Base-by-base conservation (phyloP, 2,797 vertebrate genomes). In the Siniperca scherzeri region DNA sequence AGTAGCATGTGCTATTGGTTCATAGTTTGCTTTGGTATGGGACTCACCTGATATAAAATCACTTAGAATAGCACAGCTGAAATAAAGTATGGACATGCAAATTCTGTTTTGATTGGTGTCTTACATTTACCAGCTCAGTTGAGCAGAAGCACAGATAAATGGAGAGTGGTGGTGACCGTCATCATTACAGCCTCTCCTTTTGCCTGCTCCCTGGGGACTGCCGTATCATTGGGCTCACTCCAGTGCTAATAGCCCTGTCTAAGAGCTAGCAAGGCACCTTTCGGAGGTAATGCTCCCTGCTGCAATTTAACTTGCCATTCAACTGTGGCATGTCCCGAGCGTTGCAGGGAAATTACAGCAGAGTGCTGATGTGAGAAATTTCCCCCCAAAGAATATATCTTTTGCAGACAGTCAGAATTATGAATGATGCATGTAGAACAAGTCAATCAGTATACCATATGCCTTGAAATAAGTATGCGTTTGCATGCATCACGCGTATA, bases 161-260 rank as follows among this genome's bases (percentile, higher is more conserved):
- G 82, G 74, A 68, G 67, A 78, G 83, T 42, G 71, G 52, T 65
- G 60, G 89, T 78, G 86, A 85, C 90, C 85, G 91, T 91, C 91
- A 87, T 91, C 87, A 91, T 94, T 87, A 90, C 81, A 60, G 86
- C 89, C 71, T 72, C 78, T 87, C 88, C 85, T 86, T 68, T 66
- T 48, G 5, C 73, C 67, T 46, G 82, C 80, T 91, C 92, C 91
- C 91, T n/a, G 70, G 92, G 86, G 92, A 70, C 70, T 3, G 59
- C 36, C 66, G 40, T 85, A 93, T 94, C 91, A 94, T 91, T 91
- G 90, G 91, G 87, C 89, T 91, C 89, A 90, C 89, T 95, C 81
- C 89, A 80, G 68, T 74, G 85, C 93, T 95, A 96, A 95, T 94
- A 92, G 93, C 85, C 86, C 88, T 92, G 91, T 93, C 91, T 91